A percentile compares a stretch with the other conserved stretches of the same genome.
Conservation (phyloP, 2,888 invertebrate species). For the Flexamia atlantica region DNA sequence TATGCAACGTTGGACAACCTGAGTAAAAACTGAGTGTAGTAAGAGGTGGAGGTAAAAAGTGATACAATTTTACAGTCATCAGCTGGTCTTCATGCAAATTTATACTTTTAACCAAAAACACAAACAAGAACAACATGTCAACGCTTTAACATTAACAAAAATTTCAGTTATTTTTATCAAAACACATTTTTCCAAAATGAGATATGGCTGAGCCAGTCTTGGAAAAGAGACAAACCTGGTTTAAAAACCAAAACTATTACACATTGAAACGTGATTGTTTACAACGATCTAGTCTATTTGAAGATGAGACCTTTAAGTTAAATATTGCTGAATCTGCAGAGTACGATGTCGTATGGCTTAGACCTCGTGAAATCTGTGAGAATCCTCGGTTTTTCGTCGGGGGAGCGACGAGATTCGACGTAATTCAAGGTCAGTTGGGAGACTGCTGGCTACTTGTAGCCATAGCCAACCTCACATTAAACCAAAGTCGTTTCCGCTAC, state of each 20-base stretch:
- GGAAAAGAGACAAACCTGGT: neutral
- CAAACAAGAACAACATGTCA: too few species aligned
- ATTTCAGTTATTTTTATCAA: too few species aligned
- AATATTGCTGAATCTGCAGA: neutral
- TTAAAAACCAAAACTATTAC: neutral
- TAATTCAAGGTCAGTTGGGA: conserved; percentile 76
- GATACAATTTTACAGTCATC: too few species aligned
- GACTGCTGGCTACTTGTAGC: conserved; percentile 95
- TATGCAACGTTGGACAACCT: too few species aligned
- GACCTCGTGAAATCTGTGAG: neutral
- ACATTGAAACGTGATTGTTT: neutral
- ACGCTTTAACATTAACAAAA: too few species aligned
- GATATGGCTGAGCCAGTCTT: too few species aligned
- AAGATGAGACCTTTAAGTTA: neutral
- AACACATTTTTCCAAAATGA: too few species aligned
- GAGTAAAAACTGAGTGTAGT: too few species aligned
- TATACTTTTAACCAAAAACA: too few species aligned
- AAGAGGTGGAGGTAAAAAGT: too few species aligned
- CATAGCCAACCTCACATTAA: conserved; percentile 88
- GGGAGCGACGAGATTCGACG: neutral
- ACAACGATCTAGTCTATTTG: neutral
- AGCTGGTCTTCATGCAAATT: too few species aligned
- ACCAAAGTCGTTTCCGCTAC: conserved; percentile 92
- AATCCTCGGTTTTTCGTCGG: neutral
- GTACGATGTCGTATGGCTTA: neutral